Base-by-base conservation (phyloP, 2,888 invertebrate genomes). In the Synanthedon tipuliformis region DNA sequence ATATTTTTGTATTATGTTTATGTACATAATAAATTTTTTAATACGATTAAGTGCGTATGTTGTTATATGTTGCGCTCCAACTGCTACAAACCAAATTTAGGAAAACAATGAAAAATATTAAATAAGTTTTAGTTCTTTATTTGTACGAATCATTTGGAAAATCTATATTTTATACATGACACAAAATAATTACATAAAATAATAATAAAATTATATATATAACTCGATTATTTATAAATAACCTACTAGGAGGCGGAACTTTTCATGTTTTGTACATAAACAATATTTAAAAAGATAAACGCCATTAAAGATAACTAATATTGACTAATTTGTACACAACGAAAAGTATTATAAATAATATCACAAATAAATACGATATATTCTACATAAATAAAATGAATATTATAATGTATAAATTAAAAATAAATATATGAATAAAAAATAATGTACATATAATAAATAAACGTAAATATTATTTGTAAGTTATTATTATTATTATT, bases 51-150 rank as follows among this genome's bases (percentile, higher is more conserved):
- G 23, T 23, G 4, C 4, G 4, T 4, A 4, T n/a, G n/a, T n/a
- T n/a, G n/a, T n/a, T n/a, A n/a, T n/a, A 23, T 23, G 23, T 23
- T 23, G 4, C 23, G 23, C 23, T 23, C 4, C 5, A 23, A 23
- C 23, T 5, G 23, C 5, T 23, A 23, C 5, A 23, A 23, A 23
- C 23, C 7, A 34, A 34, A 34, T 1, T 1, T 10, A 1, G 34
- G 34, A 34, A 34, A 3, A 13, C 13, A 45, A 45, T 45, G 45
- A 45, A 45, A 41, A n/a, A 45, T 0, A 45, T n/a, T 4, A 34
- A 57, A 57, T 49, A 58, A 34, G 61, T 69, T 72, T 70, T 53
- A 71, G 80, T 80, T 80, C 82, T 85, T 83, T 84, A 85, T 85
- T 85, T 83, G 84, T 83, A 85, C 79, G 82, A 75, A 69, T 71